Percentiles rank a stretch among this genome's conserved stretches.
These are phyloP conservation scores for Sitophilus oryzae DNA, from an alignment of 1,140 invertebrate genomes.

Conservation along the genomic window DNA sequence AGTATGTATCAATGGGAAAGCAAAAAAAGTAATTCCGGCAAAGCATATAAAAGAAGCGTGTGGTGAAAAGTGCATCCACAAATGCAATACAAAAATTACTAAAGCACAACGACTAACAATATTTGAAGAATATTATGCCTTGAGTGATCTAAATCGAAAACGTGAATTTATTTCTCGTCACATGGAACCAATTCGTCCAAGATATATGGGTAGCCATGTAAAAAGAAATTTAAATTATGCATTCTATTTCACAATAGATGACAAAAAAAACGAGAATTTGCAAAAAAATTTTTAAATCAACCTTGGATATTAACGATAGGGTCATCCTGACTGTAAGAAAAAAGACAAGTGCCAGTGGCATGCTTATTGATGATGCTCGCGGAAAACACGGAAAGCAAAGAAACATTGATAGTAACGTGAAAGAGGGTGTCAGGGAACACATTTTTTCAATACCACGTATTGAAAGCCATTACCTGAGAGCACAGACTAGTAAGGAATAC, in stretches of 20 bases:
- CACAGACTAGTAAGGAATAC: slow-evolving; percentile 32
- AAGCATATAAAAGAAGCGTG: background rate
- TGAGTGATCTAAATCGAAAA: background rate
- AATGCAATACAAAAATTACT: slow-evolving; percentile 2
- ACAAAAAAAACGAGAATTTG: background rate
- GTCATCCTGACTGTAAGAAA: slow-evolving; percentile 3
- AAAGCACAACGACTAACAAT: background rate
- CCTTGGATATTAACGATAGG: slow-evolving; percentile 13
- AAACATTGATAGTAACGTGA: slow-evolving; percentile 31
- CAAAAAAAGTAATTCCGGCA: background rate
- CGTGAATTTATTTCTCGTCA: background rate
- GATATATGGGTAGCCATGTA: no score
- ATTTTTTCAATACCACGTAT: slow-evolving; percentile 39
- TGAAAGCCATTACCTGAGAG: slow-evolving; percentile 39
- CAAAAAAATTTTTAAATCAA: slow-evolving; percentile 3
- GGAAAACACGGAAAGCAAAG: slow-evolving; percentile 38
- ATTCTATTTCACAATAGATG: no score
- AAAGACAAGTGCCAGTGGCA: no score
- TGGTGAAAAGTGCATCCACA: background rate
- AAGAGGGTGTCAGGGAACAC: slow-evolving; percentile 34
- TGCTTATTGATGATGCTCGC: slow-evolving; percentile 4
- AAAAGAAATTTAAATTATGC: no score
- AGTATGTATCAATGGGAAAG: no score
- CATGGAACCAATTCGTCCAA: no score
- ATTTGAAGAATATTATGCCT: background rate